Base-by-base conservation (phyloP, 1,140 invertebrate species). In the Neuroterus valhalla region DNA sequence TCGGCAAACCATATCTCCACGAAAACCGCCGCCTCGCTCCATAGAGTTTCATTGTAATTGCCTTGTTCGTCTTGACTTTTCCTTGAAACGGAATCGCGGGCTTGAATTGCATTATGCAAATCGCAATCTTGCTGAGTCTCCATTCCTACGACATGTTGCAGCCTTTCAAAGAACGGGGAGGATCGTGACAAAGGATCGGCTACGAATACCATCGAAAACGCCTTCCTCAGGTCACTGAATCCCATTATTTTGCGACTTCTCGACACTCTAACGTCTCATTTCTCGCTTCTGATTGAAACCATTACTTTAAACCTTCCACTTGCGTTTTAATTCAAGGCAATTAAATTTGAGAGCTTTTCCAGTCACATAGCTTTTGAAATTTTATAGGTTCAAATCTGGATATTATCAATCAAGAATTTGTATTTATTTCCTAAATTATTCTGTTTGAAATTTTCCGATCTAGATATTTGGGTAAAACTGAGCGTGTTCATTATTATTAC, bases 41-140 rank as follows among this genome's bases (percentile, higher is more conserved):
- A 86, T 88, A 87, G 84, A 88, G 84, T 88, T 89, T 89, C 87
- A 87, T 88, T 88, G 88, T 89, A 89, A 89, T 89, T 88, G 86
- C 85, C 87, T 86, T 89, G 88, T 89, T 88, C 86, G 84, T 89
- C 85, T 88, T 87, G 85, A 87, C 87, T 88, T 88, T 86, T 85
- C 82, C 84, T 85, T 86, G 85, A 87, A 89, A 86, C 83, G 84
- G 83, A 81, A 88, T 86, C 82, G 79, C 81, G 85, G 74, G 78
- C 66, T 84, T 86, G 87, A 88, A 89, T 89, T 87, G 84, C 87
- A 89, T 89, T 89, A 89, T 89, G 87, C 86, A 89, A 89, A 89
- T 89, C 85, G 83, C 85, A 86, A 88, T 89, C 88, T 85, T 85
- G 85, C 85, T 84, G 85, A 89, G 86, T 89, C 86, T 86, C 82